phyloP scores from a whole-genome alignment of 2,113 vertebrate genomes.

The Formicarius rufipectus region DNA sequence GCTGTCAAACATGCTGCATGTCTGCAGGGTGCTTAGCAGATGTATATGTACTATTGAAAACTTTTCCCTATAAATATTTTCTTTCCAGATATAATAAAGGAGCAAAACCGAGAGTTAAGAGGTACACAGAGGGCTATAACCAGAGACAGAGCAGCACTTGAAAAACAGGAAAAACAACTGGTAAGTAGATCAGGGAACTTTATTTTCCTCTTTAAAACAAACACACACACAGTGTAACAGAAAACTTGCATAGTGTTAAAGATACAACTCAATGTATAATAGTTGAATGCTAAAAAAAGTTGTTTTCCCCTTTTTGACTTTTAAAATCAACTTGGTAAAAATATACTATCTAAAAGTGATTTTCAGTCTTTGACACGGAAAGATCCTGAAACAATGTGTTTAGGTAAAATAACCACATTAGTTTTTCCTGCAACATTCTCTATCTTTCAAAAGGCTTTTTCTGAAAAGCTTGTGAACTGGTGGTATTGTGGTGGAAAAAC shows the following conservation, averaged over 20 bases:
- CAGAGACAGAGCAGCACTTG: slow-evolving; percentile 90
- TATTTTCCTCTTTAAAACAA: slow-evolving; percentile 17
- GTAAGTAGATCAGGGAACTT: slow-evolving; percentile 76
- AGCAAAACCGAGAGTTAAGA: slow-evolving; percentile 92
- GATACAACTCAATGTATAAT: neutral
- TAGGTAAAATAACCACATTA: neutral
- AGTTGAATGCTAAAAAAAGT: neutral
- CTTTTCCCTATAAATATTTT: slow-evolving; percentile 47
- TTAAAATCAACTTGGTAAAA: neutral
- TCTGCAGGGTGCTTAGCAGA: neutral
- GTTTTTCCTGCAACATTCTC: neutral
- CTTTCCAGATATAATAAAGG: slow-evolving; percentile 92
- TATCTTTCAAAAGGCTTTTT: neutral
- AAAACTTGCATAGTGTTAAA: neutral
- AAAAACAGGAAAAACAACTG: slow-evolving; percentile 97
- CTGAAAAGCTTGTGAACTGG: neutral
- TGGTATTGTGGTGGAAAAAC: neutral
- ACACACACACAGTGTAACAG: neutral
- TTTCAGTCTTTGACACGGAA: neutral
- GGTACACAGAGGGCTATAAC: slow-evolving; percentile 96
- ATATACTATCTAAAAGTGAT: neutral
- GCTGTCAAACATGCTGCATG: neutral
- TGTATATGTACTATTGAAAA: neutral
- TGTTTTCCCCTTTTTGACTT: neutral
- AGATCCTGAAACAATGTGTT: neutral